These are phyloP conservation scores for Ennomos erosarius DNA, from an alignment of 2,888 invertebrate species.

Conservation along the genomic window DNA sequence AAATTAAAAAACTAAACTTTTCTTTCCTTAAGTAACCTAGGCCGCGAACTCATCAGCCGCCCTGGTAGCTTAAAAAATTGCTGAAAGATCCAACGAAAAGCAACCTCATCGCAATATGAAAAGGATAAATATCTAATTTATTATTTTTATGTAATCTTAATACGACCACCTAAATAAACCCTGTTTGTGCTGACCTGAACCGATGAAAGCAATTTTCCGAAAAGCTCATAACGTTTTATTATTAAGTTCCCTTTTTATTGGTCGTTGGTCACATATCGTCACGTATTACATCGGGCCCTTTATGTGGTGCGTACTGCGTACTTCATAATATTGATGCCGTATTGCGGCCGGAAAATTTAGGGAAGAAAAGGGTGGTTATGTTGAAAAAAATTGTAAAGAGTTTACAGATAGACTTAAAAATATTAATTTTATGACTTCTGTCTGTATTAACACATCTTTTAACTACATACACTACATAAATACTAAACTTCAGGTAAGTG, in stretches of 20 bases:
- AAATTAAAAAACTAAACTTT: no score
- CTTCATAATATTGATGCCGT: slow-evolving; percentile 31
- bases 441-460: no score
- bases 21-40: no score
- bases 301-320: slow-evolving; percentile 31
- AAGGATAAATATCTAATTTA: neutral
- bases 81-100: no score
- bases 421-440: no score
- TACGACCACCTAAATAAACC: slow-evolving; percentile 34
- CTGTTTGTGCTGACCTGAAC: slow-evolving; percentile 35
- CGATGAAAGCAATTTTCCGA: slow-evolving; percentile 52
- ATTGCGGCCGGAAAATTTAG: slow-evolving; percentile 21
- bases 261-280: slow-evolving; percentile 41
- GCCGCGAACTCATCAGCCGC: no score
- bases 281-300: slow-evolving; percentile 32
- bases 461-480: no score
- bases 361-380: slow-evolving; percentile 10
- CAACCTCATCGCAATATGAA: neutral
- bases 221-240: slow-evolving; percentile 51
- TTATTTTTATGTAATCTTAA: slow-evolving; percentile 16
- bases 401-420: no score
- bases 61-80: no score
- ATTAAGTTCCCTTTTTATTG: slow-evolving; percentile 51
- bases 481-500: no score
- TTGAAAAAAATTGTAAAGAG: neutral